Base-by-base conservation (phyloP, 1,140 invertebrate species). In the Cydia splendana region DNA sequence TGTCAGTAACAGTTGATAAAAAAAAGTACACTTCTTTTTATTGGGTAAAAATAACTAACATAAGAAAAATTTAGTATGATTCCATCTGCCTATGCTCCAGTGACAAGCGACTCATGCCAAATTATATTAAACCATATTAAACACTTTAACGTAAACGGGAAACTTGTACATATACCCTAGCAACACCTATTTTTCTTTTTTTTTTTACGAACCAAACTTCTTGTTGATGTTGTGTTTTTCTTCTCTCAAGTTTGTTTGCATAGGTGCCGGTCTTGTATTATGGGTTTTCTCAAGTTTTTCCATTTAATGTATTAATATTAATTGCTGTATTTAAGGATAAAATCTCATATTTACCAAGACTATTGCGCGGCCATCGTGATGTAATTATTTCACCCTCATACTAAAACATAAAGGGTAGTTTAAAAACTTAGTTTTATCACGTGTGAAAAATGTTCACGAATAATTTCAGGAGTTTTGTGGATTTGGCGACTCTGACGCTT, bases 381-480 rank as follows among this genome's bases (percentile, higher is more conserved):
- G 53, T 57, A 57, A 57, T 57, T 57, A 57, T 53, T n/a, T 34
- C 34, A 34, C 10, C 38, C 38, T 51, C n/a, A 57, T n/a, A 57
- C 6, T 57, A 57, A 4, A 57, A 57, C 6, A 57, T 7, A 9
- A 57, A n/a, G 53, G 53, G 53, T 57, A 57, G 53, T 57, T 57
- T 20, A 6, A 9, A 57, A 51, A 51, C 48, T 18, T 73, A 71
- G 75, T 34, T 75, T 6, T 38, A 24, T 73, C 76, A 79, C 73
- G 42, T 24, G 51, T 9, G 7, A 10, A 62, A 53, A 74, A 53
- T n/a, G 67, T 76, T 73, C 38, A 28, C 53, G 73, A 74, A 75
- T 67, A 75, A 73, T 90, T 90, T 76, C 78, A 92, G 91, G 91
- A 93, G 91, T 87, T 93, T 87, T 73, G 80, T 93, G 45, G 88